Base-by-base conservation (phyloP, 2,113 vertebrate genomes). In the Gopherus flavomarginatus region DNA sequence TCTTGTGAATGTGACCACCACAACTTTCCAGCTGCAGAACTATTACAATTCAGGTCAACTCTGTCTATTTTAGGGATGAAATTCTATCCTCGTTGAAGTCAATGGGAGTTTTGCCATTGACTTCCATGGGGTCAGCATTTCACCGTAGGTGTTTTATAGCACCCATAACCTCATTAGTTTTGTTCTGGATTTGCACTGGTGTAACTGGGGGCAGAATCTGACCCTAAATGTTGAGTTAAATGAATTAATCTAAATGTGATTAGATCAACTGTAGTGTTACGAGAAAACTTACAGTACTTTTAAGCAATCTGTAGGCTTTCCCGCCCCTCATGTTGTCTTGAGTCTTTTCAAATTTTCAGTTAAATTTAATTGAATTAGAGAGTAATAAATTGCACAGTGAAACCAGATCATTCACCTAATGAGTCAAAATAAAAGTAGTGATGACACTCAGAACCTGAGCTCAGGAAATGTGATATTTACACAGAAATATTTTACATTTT, bases 391-490 rank as follows among this genome's bases (percentile, higher is more conserved):
- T 97, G 94, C 97, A 96, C 83, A 94, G 93, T 90, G 96, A 98
- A 97, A 97, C 88, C 84, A 91, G 97, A 98, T 96, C 97, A 97
- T 97, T 98, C 97, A 97, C 94, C 96, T 96, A 81, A 59, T 11
- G n/a, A 97, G 91, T 91, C 91, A 97, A 93, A 97, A 93, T 97
- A 96, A 95, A 96, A 93, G 92, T 88, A 6, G 1, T 17, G 92
- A 95, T 96, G 97, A 97, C 92, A 97, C 95, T 96, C 93, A 87
- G 96, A 97, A 97, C 92, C 94, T 93, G 95, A 95, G 94, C 95
- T 98, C 97, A 94, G 97, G 98, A 98, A 98, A 97, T 95, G 54
- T 94, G 97, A 97, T 97, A 97, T 98, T 98, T 98, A 92, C 94
- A 95, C 94, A 97, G 94, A 98, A 98, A 97, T 97, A 95, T 93